Base-by-base conservation (phyloP, 2,888 invertebrate species). In the Thalpophila matura region DNA sequence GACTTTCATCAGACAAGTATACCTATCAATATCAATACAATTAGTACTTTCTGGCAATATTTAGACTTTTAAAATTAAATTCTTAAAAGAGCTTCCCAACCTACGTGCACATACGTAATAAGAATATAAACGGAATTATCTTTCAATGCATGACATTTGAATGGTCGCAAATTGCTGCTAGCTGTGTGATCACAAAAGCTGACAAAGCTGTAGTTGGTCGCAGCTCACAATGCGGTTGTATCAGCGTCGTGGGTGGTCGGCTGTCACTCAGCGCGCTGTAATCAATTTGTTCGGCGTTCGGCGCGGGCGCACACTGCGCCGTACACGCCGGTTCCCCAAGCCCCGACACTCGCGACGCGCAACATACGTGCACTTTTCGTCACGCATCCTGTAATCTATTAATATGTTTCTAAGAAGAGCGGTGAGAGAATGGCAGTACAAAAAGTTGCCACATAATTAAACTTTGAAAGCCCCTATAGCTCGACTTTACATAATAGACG, bases 221-320 rank as follows among this genome's bases (percentile, higher is more conserved):
- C 86, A 84, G 77, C 81, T 76, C 46, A 78, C 70, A 78, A 77
- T 70, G 80, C 79, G 77, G 84, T 88, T 87, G 83, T 85, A 83
- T 86, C 82, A 86, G 63, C 91, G 62, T 80, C 86, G 89, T 93
- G 95, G 94, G 95, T 94, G 94, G 94, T 80, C 91, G 73, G 72
- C 83, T 87, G 91, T 88, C 91, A 87, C 88, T 91, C 92, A 89
- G 88, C 87, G 88, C 83, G 82, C 81, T 80, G 89, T 91, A 93
- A 94, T 94, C 94, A 92, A 94, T 94, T 94, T 93, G 91, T 93
- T 92, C 90, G 93, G 91, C 89, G 90, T 89, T 91, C 91, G 85
- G 75, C 81, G 83, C 79, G 78, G 74, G 82, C 83, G 79, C 84
- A 84, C 85, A 84, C 85, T 78, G 46, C 82, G 80, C 77, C 49